A percentile compares a stretch with the other conserved stretches of the same genome.
Evolutionary conservation across 92 coral and sea anemone species (phyloP).

Genomic region (Parazoanthus swiftii): DNA sequence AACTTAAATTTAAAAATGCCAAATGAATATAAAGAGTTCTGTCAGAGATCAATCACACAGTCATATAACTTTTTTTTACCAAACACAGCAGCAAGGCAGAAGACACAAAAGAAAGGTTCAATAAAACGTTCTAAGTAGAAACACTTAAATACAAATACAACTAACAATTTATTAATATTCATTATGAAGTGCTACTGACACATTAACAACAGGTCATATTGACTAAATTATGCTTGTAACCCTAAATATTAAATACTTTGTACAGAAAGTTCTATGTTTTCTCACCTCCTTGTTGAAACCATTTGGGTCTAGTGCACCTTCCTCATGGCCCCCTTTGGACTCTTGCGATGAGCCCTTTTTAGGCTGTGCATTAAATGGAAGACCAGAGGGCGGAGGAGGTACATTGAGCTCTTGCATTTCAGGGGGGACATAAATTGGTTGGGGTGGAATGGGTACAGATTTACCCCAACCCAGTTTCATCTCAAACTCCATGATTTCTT

Average conservation of each 20-base stretch:
- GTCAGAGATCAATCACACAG: not conserved
- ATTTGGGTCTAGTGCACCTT: constrained; percentile 71
- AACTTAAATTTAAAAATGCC: not conserved
- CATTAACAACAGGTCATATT: not conserved
- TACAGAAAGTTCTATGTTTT: not conserved
- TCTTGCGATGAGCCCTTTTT: constrained; percentile 59
- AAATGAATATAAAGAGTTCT: not conserved
- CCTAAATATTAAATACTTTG: not conserved
- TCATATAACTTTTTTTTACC: not conserved
- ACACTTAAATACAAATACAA: not conserved
- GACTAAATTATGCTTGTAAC: not conserved
- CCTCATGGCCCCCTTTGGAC: constrained; percentile 48
- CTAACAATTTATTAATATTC: not conserved
- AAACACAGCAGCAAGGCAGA: not conserved
- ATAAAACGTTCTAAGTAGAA: not conserved
- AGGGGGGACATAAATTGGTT: constrained; percentile 98
- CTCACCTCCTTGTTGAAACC: constrained; percentile 94
- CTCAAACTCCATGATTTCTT: constrained; percentile 93
- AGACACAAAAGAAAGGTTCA: not conserved
- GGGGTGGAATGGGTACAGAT: constrained; percentile 98
- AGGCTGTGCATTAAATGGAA: constrained; percentile 95
- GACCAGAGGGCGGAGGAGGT: constrained; percentile 98
- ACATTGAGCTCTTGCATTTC: constrained; percentile 95
- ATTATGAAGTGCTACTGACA: not conserved
- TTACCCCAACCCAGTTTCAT: constrained; percentile 99